Evolutionary conservation across 2,888 invertebrate species (phyloP).

Genomic region (Ophion slaviceki): DNA sequence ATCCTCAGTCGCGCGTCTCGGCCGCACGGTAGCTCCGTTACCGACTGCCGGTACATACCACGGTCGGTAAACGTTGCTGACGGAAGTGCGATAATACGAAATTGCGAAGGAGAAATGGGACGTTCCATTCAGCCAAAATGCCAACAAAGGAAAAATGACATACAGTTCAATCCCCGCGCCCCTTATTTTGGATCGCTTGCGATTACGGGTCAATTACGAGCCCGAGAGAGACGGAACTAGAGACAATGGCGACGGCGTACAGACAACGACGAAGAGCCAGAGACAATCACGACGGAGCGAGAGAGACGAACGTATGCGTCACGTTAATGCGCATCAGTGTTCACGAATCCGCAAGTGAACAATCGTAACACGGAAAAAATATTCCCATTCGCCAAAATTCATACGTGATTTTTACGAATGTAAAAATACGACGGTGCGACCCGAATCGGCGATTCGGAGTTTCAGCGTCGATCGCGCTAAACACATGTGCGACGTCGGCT

Average conservation of each 20-base stretch:
- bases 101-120: background rate
- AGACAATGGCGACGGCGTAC: no score
- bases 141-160: background rate
- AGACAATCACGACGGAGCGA: background rate
- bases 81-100: background rate
- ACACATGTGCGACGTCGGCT: background rate
- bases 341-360: background rate
- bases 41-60: background rate
- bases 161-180: background rate
- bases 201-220: background rate
- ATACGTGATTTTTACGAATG: background rate
- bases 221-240: no score
- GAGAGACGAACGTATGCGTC: background rate
- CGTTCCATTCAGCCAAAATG: background rate
- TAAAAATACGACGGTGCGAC: background rate
- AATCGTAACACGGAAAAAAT: background rate
- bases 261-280: background rate
- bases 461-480: background rate
- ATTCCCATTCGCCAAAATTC: background rate
- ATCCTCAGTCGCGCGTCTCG: background rate
- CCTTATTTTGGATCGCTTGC: background rate
- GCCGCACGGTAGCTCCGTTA: background rate
- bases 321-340: background rate
- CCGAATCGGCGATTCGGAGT: background rate
- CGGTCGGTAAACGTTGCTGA: background rate